Evolutionary conservation across 2,888 invertebrate species (phyloP), one percentile per base, ranked within the genome.

Genomic region (Lapara coniferarum): DNA sequence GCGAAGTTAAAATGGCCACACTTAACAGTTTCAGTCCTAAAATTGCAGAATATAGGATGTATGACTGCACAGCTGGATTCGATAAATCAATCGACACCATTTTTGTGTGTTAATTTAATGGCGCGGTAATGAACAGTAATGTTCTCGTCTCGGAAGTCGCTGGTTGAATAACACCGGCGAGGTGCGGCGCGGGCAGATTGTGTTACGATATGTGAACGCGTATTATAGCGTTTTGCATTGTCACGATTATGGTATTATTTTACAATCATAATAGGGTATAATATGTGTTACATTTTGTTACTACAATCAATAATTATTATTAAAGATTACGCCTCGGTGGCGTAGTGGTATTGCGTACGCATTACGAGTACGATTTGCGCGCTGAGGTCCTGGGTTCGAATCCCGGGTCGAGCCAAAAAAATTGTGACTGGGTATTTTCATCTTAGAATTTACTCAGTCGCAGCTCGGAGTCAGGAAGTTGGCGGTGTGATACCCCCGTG

Each of bases 1-100:
- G 77, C 2, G 66, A 81, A 0, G 89, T 90, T 72, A 89, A 66
- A 2, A 83, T 13, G 10, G 82, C 70, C 77, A 89, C 78, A 10
- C 71, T 74, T 46, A 90, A 69, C 71, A 90, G 72, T 77, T 90
- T 90, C 4, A 89, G 69, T 0, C 80, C 87, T 66, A 90, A 80
- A 66, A 81, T 76, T 74, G 80, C 83, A 0, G 89, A 87, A 68
- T 90, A 89, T 12, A 88, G 75, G 12, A 88, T 72, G 74, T 84
- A 89, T 16, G 88, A 84, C 66, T 84, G 83, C 66, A 87, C 84
- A 2, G 83, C 84, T 1, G 86, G 84, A 68, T 85, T 82, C n/a
- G 79, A 71, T 57, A 87, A 71, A 16, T 80, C 78, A 59, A 87
- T 71, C 0, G 81, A 71, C 66, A 78, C 80, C 84, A 78, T 80